phyloP scores from a whole-genome alignment of 2,888 invertebrate genomes.

The Synergus japonicus region DNA sequence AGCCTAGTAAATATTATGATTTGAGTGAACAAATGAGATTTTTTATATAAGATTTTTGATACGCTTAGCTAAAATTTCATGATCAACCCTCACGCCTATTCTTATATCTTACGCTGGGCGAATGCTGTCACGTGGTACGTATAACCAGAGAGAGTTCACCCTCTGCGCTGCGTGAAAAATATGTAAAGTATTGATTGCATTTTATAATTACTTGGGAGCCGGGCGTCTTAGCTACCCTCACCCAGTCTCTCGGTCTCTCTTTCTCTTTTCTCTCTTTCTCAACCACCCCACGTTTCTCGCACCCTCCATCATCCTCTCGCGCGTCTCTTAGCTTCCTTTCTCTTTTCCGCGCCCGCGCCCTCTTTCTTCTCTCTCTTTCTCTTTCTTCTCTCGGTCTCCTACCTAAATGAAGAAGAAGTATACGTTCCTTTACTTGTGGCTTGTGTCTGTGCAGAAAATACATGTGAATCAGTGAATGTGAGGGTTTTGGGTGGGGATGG shows the following conservation, averaged over 20 bases:
- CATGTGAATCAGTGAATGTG: constrained; percentile 17
- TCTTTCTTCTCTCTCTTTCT: constrained; percentile 51
- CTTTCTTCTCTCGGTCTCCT: constrained; percentile 47
- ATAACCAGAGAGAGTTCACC: constrained; percentile 51
- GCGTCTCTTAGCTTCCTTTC: constrained; percentile 59
- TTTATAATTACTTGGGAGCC: constrained; percentile 78
- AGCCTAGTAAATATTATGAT: constrained; percentile 8
- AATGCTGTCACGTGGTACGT: constrained; percentile 59
- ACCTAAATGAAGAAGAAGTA: constrained; percentile 64
- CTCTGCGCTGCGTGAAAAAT: constrained; percentile 76
- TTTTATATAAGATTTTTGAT: constrained; percentile 32
- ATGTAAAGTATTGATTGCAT: constrained; percentile 78
- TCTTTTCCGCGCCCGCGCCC: constrained; percentile 55
- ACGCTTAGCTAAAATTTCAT: constrained; percentile 34
- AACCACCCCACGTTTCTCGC: constrained; percentile 60
- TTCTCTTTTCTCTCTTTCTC: constrained; percentile 59
- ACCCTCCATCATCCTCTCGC: constrained; percentile 61
- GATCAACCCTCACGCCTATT: constrained; percentile 27
- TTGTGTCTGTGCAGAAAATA: constrained; percentile 33
- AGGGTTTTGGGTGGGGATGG: constrained; percentile 37
- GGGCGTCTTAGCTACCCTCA: constrained; percentile 76
- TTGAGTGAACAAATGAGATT: constrained; percentile 13
- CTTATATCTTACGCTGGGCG: constrained; percentile 25
- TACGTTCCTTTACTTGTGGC: constrained; percentile 57
- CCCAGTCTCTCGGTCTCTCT: constrained; percentile 59